Percentiles rank a stretch among this genome's conserved stretches.
phyloP scores from a whole-genome alignment of 64 coral and sea anemone genomes.

The Pocillopora verrucosa region DNA sequence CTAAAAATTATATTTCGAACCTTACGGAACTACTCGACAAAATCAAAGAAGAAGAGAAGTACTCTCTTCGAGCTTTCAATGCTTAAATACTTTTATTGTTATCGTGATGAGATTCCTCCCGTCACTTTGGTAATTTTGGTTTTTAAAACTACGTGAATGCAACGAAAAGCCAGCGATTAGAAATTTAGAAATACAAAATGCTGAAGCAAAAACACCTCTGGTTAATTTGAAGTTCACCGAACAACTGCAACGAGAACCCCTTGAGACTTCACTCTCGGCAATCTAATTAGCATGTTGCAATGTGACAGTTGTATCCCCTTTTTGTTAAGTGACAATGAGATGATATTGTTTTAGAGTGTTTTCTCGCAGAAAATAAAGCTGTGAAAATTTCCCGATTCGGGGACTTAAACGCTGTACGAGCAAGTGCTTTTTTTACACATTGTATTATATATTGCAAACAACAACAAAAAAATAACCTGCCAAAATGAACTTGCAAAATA shows the following conservation, averaged over 20 bases:
- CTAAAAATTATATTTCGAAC: slow-evolving; percentile 96
- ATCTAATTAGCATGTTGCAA: slow-evolving; percentile 12
- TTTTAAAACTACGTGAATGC: not conserved
- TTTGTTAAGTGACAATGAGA: slow-evolving; percentile 22
- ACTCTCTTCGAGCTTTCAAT: slow-evolving; percentile 56
- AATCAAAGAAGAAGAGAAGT: slow-evolving; percentile 49
- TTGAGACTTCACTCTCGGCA: not conserved
- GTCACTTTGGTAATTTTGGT: not conserved
- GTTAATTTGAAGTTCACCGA: not conserved
- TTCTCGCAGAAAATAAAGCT: not conserved
- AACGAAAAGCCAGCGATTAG: not conserved
- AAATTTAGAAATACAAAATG: not conserved
- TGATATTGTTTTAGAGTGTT: not conserved
- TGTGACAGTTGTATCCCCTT: slow-evolving; percentile 6
- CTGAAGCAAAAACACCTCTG: not conserved
- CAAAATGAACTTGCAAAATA: not conserved
- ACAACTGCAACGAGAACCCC: too few relatives aligned
- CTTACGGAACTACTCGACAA: slow-evolving; percentile 70
- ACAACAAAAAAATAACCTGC: not conserved
- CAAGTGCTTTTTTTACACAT: not conserved
- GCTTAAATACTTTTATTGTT: not conserved
- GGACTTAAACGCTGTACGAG: not conserved
- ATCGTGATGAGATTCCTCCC: not conserved
- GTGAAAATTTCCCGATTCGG: not conserved
- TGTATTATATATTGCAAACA: not conserved